These are phyloP conservation scores for Cyanocitta stelleri DNA, from an alignment of 2,113 vertebrate species.

Conservation along the genomic window DNA sequence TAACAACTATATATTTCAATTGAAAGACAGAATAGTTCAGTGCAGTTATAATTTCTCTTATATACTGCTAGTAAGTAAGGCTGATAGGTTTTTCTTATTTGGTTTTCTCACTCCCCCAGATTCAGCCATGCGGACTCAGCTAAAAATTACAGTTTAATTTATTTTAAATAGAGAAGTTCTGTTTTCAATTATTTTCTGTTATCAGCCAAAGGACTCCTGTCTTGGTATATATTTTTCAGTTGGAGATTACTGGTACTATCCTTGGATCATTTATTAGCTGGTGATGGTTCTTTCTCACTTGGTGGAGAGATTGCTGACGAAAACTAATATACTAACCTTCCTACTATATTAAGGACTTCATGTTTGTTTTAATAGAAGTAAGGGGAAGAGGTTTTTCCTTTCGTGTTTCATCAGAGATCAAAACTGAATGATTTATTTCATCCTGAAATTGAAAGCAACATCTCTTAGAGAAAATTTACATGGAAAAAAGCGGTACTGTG, in stretches of 20 bases:
- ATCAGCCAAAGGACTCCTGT: neutral
- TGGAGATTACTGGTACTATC: neutral
- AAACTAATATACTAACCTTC: constrained; percentile 1
- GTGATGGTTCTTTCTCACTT: constrained; percentile 15
- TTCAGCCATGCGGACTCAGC: neutral
- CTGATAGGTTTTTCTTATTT: neutral
- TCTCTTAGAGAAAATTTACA: neutral
- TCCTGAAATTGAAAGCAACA: neutral
- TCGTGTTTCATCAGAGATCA: neutral
- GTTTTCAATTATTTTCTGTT: constrained; percentile 38
- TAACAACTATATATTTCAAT: neutral
- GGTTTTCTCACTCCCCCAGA: neutral
- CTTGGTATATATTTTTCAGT: constrained; percentile 36
- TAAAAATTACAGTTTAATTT: constrained; percentile 41
- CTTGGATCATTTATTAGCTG: constrained; percentile 37
- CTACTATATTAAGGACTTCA: neutral
- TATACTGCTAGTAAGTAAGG: neutral
- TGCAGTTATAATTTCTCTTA: neutral
- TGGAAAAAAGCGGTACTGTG: neutral
- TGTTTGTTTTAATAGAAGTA: neutral
- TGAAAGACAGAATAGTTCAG: neutral
- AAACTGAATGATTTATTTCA: neutral
- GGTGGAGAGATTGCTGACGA: neutral
- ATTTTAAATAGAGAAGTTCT: constrained; percentile 22
- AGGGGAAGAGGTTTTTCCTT: neutral